Percentiles rank a stretch among this genome's conserved stretches.
Evolutionary conservation across 2,888 invertebrate genomes (phyloP).

Genomic region (Catocala nupta): DNA sequence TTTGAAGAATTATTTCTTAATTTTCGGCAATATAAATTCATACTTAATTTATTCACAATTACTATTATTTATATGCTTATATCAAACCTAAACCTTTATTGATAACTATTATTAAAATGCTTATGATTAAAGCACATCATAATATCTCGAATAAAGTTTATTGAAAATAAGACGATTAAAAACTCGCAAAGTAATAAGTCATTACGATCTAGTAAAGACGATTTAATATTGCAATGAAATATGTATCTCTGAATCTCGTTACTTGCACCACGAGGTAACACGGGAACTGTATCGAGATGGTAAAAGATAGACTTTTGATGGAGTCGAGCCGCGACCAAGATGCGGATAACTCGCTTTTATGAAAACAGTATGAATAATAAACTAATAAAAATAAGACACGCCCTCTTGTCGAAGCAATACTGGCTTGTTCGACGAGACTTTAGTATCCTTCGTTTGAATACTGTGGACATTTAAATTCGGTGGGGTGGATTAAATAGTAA

Average conservation of each 20-base stretch:
- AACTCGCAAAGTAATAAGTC: too few relatives aligned
- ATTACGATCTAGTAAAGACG: too few relatives aligned
- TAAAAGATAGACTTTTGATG: conserved; percentile 65
- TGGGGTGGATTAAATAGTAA: conserved; percentile 2
- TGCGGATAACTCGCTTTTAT: conserved; percentile 61
- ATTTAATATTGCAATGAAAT: too few relatives aligned
- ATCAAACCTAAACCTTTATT: not conserved
- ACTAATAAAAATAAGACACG: conserved; percentile 60
- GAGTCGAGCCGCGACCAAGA: conserved; percentile 57
- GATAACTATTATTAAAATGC: not conserved
- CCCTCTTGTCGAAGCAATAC: conserved; percentile 38
- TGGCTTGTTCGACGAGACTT: conserved; percentile 34
- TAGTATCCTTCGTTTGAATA: conserved; percentile 43
- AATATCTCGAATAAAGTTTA: too few relatives aligned
- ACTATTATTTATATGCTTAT: not conserved
- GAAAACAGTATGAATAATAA: conserved; percentile 65
- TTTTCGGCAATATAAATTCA: conserved; percentile 11
- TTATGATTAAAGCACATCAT: too few relatives aligned
- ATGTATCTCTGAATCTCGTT: conserved; percentile 18
- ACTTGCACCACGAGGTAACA: conserved; percentile 48
- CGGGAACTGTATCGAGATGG: conserved; percentile 59
- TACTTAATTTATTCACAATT: conserved; percentile 7
- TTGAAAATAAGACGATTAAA: too few relatives aligned
- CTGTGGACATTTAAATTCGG: conserved; percentile 27
- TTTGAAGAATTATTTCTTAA: conserved; percentile 27